Evolutionary conservation across 2,113 vertebrate species (phyloP).

Genomic region (Platichthys flesus): DNA sequence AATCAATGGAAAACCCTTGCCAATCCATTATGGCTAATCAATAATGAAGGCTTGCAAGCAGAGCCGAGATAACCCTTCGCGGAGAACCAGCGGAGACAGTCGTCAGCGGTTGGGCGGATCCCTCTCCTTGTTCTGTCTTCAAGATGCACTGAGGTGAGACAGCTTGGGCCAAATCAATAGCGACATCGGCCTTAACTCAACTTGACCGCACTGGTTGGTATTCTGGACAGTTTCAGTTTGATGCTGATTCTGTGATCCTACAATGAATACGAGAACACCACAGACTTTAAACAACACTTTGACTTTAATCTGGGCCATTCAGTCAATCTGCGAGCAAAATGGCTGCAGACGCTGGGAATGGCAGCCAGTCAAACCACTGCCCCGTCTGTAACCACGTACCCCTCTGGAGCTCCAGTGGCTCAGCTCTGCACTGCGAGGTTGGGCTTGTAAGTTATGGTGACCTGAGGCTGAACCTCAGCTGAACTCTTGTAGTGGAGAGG

Average conservation of each 20-base stretch:
- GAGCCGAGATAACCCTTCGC: conserved; percentile 38
- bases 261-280: background rate
- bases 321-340: conserved; percentile 28
- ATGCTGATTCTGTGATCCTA: conserved; percentile 7
- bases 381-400: conserved; percentile 6
- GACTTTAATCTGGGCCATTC: conserved; percentile 14
- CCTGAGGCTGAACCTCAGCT: conserved; percentile 60
- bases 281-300: background rate
- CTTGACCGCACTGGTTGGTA: conserved; percentile 21
- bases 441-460: conserved; percentile 37
- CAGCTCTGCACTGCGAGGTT: conserved; percentile 21
- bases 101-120: conserved; percentile 19
- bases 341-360: conserved; percentile 3
- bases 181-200: conserved; percentile 23
- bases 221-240: background rate
- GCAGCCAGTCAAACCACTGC: conserved; percentile 27
- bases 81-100: conserved; percentile 19
- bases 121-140: conserved; percentile 26
- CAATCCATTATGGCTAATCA: conserved; percentile 64
- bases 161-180: conserved; percentile 51
- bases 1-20: conserved; percentile 47
- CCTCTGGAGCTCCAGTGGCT: conserved; percentile 20
- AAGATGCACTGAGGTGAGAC: conserved; percentile 47
- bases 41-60: conserved; percentile 48
- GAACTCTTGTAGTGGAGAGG: conserved; percentile 49